Conservation (phyloP, 1,140 invertebrate species). For the Lordiphosa collinella region DNA sequence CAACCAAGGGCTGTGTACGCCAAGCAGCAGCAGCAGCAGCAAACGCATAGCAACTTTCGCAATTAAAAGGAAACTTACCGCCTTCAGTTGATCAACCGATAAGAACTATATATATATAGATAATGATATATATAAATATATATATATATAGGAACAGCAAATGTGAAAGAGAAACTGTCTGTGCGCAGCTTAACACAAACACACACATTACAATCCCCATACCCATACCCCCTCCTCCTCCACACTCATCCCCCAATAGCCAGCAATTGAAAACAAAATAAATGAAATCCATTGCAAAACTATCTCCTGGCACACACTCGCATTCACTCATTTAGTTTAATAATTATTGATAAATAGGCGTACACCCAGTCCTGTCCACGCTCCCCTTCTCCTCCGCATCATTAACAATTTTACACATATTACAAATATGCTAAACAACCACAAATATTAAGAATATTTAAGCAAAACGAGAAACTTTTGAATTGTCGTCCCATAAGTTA, state of each 20-base stretch:
- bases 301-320: not conserved
- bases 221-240: conserved; percentile 14
- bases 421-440: conserved; percentile 59
- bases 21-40: conserved; percentile 19
- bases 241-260: conserved; percentile 5
- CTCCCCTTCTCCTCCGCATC: not conserved
- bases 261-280: conserved; percentile 46
- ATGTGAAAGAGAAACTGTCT: conserved; percentile 74
- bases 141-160: conserved; percentile 63
- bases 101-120: conserved; percentile 48
- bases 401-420: conserved; percentile 26
- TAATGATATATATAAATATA: conserved; percentile 37
- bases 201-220: conserved; percentile 14
- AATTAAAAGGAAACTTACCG: conserved; percentile 18
- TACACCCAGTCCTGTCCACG: conserved; percentile 9
- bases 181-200: conserved; percentile 62
- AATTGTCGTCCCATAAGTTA: too few species aligned
- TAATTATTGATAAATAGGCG: conserved; percentile 12
- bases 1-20: conserved; percentile 30
- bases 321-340: conserved; percentile 7
- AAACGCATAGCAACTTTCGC: conserved; percentile 40
- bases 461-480: conserved; percentile 43
- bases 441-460: conserved; percentile 52
- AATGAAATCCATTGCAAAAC: conserved; percentile 44
- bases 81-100: conserved; percentile 31